Evolutionary conservation across 2,797 vertebrate genomes (phyloP).

Genomic region (Dipus sagitta): DNA sequence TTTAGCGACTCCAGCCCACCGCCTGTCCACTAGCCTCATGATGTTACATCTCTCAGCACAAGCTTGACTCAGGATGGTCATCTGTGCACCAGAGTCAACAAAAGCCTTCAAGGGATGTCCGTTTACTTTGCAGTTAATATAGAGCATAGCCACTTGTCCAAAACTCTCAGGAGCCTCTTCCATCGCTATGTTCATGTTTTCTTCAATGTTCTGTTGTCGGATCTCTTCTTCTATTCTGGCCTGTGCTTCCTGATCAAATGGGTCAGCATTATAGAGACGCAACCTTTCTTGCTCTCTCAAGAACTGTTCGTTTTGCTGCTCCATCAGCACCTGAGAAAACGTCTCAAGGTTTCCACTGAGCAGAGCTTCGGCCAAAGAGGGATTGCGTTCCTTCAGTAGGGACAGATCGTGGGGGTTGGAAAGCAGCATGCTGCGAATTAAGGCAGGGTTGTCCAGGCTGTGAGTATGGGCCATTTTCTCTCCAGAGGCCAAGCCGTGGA

Average conservation of each 20-base stretch:
- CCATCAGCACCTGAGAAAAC: conserved; percentile 95
- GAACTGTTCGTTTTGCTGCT: conserved; percentile 95
- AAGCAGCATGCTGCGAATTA: conserved; percentile 95
- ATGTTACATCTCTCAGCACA: conserved; percentile 98
- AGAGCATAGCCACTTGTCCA: conserved; percentile 99
- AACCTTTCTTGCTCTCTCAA: conserved; percentile 95
- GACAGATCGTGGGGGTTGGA: conserved; percentile 97
- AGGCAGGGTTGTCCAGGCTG: conserved; percentile 92
- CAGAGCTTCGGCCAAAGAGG: conserved; percentile 94
- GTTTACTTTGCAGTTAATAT: conserved; percentile 98
- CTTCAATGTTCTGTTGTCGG: conserved; percentile 98
- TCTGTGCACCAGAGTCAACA: conserved; percentile 99
- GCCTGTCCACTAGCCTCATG: conserved; percentile 95
- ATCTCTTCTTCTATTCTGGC: conserved; percentile 99
- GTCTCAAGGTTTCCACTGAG: conserved; percentile 96
- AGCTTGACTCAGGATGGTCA: conserved; percentile 99
- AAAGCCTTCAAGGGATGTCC: conserved; percentile 98
- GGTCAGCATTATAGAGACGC: conserved; percentile 94
- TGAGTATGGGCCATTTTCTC: conserved; percentile 86
- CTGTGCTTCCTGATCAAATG: conserved; percentile 97
- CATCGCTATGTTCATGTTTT: conserved; percentile 99
- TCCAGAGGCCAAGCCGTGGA: conserved; percentile 8
- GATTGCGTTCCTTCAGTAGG: conserved; percentile 96
- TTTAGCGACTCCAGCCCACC: conserved; percentile 98
- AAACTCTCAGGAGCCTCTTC: conserved; percentile 99